Evolutionary conservation across 2,113 vertebrate genomes (phyloP).

Genomic region (Myocastor coypus): DNA sequence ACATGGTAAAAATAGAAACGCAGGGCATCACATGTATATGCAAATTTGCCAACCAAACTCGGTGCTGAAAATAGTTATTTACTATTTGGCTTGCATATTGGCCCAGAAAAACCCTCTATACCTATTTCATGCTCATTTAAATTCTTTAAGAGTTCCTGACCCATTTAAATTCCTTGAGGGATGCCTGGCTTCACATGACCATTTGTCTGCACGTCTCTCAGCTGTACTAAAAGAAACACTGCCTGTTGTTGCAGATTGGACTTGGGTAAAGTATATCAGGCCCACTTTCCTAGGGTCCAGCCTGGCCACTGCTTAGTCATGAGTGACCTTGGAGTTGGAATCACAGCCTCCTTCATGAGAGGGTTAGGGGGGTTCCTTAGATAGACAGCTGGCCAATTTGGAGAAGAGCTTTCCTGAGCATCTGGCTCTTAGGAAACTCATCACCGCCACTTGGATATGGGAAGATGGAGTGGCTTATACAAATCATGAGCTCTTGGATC

Average conservation of each 20-base stretch:
- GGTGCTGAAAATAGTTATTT: slow-evolving; percentile 82
- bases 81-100: slow-evolving; percentile 81
- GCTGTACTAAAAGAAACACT: slow-evolving; percentile 53
- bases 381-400: background rate
- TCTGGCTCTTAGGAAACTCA: background rate
- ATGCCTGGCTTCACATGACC: slow-evolving; percentile 67
- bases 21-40: slow-evolving; percentile 70
- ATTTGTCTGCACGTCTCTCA: slow-evolving; percentile 6
- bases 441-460: background rate
- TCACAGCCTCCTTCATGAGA: background rate
- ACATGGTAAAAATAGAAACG: slow-evolving; percentile 77
- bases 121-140: slow-evolving; percentile 80
- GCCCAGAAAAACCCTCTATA: slow-evolving; percentile 81
- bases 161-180: slow-evolving; percentile 80
- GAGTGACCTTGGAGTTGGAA: background rate
- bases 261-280: background rate
- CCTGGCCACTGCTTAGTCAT: background rate
- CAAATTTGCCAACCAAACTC: slow-evolving; percentile 78
- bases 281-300: background rate
- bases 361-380: background rate
- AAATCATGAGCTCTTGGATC: background rate
- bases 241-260: background rate
- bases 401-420: background rate
- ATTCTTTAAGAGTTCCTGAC: slow-evolving; percentile 81
- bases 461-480: background rate